Evolutionary conservation across 2,113 vertebrate genomes (phyloP).

Genomic region (Pseudonaja textilis): DNA sequence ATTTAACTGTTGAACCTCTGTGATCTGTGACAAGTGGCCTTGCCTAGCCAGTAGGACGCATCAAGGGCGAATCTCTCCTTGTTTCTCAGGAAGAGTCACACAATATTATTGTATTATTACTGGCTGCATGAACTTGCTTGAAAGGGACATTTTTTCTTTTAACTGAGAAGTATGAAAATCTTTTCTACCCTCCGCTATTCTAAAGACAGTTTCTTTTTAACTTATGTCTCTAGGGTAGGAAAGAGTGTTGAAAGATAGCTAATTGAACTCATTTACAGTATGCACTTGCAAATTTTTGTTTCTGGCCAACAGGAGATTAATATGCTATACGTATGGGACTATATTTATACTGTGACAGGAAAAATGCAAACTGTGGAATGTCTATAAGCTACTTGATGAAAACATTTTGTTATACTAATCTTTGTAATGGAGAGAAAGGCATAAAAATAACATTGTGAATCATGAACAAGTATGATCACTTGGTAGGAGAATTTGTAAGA

Average conservation of each 20-base stretch:
- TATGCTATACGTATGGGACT: not conserved
- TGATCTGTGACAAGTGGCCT: not conserved
- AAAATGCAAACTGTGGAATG: not conserved
- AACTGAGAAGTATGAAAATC: not conserved
- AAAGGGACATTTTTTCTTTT: not conserved
- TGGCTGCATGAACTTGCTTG: not conserved
- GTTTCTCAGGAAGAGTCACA: not conserved
- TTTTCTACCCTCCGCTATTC: not conserved
- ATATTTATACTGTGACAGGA: accelerated
- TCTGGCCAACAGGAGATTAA: not conserved
- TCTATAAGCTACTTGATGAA: not conserved
- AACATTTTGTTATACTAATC: not conserved
- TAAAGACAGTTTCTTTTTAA: slow-evolving; percentile 3
- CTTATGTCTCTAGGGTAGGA: not conserved
- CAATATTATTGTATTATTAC: not conserved
- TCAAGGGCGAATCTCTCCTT: not conserved
- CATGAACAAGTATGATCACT: not conserved
- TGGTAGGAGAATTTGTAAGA: not conserved
- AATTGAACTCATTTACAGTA: slow-evolving; percentile 1
- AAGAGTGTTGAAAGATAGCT: not conserved
- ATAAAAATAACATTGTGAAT: not conserved
- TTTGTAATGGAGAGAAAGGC: not conserved
- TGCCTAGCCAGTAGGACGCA: not conserved
- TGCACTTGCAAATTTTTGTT: not conserved
- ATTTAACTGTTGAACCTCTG: not conserved